Evolutionary conservation across 2,113 vertebrate genomes (phyloP).

Genomic region (Verasper variegatus): DNA sequence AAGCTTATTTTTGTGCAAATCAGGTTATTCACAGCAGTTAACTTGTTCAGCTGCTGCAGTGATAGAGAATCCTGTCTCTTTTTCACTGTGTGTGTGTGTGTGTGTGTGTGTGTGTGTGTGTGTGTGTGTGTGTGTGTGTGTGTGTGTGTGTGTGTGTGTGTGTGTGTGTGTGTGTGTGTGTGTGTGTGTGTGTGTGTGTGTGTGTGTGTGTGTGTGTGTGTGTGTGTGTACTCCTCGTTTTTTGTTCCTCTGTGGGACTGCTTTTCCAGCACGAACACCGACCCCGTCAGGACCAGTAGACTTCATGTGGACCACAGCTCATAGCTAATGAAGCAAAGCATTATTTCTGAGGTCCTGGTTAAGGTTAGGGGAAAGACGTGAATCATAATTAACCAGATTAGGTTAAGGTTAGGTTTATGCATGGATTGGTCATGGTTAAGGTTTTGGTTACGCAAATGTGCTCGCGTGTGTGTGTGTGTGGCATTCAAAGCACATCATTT

Average conservation of each 20-base stretch:
- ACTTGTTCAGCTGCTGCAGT: conserved; percentile 2
- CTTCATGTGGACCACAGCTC: not conserved
- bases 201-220: conserved; percentile 2
- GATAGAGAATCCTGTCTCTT: not conserved
- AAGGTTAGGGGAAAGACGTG: too few species aligned
- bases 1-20: conserved; percentile 22
- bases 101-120: conserved; percentile 6
- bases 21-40: conserved; percentile 13
- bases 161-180: conserved; percentile 13
- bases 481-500: not conserved
- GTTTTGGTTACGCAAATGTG: too few species aligned
- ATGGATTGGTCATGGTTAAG: not conserved
- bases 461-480: too few species aligned
- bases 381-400: too few species aligned
- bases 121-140: conserved; percentile 8
- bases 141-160: conserved; percentile 7
- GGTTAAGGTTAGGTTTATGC: too few species aligned
- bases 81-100: not conserved
- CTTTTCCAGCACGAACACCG: too few species aligned
- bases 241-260: too few species aligned
- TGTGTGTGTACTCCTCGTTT: not conserved
- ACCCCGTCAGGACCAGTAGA: too few species aligned
- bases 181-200: conserved; percentile 8
- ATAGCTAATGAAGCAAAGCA: not conserved
- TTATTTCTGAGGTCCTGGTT: not conserved